Percentiles rank a stretch among this genome's conserved stretches.
phyloP scores from a whole-genome alignment of 1,140 invertebrate species.

The Sinella curviseta region DNA sequence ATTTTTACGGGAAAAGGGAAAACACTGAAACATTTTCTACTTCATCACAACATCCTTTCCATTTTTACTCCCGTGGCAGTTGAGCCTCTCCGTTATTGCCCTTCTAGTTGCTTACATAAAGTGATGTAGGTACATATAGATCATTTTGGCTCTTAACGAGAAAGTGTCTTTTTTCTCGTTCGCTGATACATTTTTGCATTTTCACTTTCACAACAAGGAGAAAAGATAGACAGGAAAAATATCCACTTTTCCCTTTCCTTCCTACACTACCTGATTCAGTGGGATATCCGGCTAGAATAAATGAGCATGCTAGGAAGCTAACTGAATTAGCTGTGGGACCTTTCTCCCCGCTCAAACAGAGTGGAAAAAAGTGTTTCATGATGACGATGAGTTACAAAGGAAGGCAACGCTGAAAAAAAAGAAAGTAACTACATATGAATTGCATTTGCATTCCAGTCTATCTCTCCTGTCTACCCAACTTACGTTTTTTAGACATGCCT shows the following conservation, averaged over 20 bases:
- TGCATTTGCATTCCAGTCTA: too few relatives aligned
- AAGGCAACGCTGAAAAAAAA: neutral
- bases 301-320: neutral
- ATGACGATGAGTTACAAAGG: neutral
- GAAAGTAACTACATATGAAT: too few relatives aligned
- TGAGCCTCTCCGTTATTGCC: too few relatives aligned
- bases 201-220: slow-evolving; percentile 3
- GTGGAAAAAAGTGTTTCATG: neutral
- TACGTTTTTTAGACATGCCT: too few relatives aligned
- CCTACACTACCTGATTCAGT: neutral
- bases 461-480: too few relatives aligned
- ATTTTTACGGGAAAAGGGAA: too few relatives aligned
- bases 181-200: neutral
- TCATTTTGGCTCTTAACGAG: too few relatives aligned
- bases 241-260: neutral
- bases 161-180: neutral
- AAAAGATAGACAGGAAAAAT: neutral
- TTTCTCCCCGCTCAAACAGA: neutral
- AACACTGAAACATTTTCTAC: too few relatives aligned
- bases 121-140: too few relatives aligned
- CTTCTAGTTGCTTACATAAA: too few relatives aligned
- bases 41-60: too few relatives aligned
- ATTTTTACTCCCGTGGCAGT: too few relatives aligned
- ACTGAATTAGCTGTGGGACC: neutral
- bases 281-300: neutral